Evolutionary conservation across 2,113 vertebrate genomes (phyloP), one percentile per base, ranked within the genome.

Genomic region (Balaeniceps rex): DNA sequence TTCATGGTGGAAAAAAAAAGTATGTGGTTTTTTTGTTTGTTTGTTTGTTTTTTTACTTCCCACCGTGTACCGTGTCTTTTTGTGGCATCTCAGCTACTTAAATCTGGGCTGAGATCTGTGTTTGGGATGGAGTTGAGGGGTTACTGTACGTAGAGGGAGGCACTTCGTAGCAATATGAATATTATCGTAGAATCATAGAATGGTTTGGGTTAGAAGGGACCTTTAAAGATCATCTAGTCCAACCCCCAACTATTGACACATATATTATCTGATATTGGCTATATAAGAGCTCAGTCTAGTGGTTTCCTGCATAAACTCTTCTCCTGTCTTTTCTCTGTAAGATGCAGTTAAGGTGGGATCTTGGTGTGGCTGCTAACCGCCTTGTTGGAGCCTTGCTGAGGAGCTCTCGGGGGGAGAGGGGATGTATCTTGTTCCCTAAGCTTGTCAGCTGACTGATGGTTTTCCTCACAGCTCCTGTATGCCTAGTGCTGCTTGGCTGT

Each of bases 401-500:
- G 22, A 65, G 49, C 51, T 75, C 26, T 47, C 34, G 34, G 11
- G 21, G 31, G 7, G 24, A 54, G 31, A 16, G 61, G 40, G 42
- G 7, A 14, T 25, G 24, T 55, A 40, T 31, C 31, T 40, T 51
- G 28, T 21, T 44, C 52, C 29, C 5, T n/a, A 33, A 34, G 46
- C 31, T 72, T 60, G 69, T 60, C 64, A 66, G 11, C 22, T 83
- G 47, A 26, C 36, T 68, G 51, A 44, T 36, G 15, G 94, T 68
- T 34, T 55, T 90, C n/a, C 22, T n/a, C 54, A 15, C 77, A 97
- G 98, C 42, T 91, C 63, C 44, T 98, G 12, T 42, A 42, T 42
- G 21, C 17, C 51, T 72, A 40, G 36, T 24, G 36, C 51, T 40
- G 49, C 36, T 54, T 72, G 70, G 28, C 51, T 40, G 28, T 40